Conservation (phyloP, 2,797 vertebrate genomes). For the Acanthurus lineatus region DNA sequence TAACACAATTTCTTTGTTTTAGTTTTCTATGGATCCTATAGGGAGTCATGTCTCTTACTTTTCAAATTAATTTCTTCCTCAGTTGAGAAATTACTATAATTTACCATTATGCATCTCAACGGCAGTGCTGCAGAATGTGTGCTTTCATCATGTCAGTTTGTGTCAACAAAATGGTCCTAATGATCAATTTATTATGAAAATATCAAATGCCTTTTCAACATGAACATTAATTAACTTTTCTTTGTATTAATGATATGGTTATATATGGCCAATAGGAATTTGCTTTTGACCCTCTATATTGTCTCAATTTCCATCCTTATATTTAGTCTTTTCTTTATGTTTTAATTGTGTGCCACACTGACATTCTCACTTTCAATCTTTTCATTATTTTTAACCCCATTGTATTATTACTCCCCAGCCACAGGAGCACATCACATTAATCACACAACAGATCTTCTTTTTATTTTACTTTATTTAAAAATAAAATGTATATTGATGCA, state of each 20-base stretch:
- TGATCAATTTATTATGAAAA: background rate
- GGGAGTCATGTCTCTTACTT: too few species aligned
- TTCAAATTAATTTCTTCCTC: too few species aligned
- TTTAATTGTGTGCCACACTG: background rate
- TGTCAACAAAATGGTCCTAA: background rate
- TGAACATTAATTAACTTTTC: background rate
- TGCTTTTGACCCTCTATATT: background rate
- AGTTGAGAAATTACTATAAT: too few species aligned
- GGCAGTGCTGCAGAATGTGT: too few species aligned
- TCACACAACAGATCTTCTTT: background rate
- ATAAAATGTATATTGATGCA: conserved; percentile 76
- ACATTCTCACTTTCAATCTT: background rate
- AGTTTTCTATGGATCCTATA: too few species aligned
- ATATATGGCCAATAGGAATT: background rate
- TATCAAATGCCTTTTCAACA: background rate
- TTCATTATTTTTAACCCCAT: background rate
- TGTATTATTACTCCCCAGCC: background rate
- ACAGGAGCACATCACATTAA: background rate
- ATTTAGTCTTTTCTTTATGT: background rate
- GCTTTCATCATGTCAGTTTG: background rate
- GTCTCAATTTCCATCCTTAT: background rate
- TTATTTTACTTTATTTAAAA: conserved; percentile 78
- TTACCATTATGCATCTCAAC: too few species aligned
- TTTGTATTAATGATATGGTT: background rate
- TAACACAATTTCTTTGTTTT: too few species aligned